Conservation (phyloP, 2,888 invertebrate species). For the Synergus gifuensis region DNA sequence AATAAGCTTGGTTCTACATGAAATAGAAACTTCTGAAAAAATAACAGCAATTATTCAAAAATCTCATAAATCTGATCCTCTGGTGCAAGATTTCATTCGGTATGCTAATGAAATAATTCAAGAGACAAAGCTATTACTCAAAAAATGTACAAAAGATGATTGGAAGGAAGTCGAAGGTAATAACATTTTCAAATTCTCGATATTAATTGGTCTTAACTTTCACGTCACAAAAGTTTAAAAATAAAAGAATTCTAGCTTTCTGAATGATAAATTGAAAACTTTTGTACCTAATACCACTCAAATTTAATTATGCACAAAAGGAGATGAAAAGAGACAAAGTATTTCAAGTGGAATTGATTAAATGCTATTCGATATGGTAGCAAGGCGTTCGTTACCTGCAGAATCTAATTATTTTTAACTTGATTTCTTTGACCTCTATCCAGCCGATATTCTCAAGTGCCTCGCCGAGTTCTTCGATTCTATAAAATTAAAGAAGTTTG, state of each 20-base stretch:
- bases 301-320: background rate
- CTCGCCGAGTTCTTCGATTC: slow-evolving; percentile 28
- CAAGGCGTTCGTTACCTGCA: background rate
- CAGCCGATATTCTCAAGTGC: slow-evolving; percentile 36
- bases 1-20: slow-evolving; percentile 22
- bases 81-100: background rate
- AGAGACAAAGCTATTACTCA: background rate
- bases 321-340: background rate
- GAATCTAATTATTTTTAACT: slow-evolving; percentile 31
- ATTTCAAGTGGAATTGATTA: background rate
- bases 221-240: background rate
- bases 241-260: background rate
- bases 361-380: background rate
- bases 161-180: slow-evolving; percentile 7
- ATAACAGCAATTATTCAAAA: slow-evolving; percentile 17
- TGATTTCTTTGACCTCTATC: slow-evolving; percentile 16
- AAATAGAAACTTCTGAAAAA: slow-evolving; percentile 26
- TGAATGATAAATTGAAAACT: background rate
- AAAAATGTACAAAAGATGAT: slow-evolving; percentile 10
- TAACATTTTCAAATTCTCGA: background rate
- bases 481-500: slow-evolving; percentile 21
- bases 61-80: background rate
- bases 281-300: background rate
- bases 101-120: slow-evolving; percentile 1
- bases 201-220: too few species aligned